phyloP scores from a whole-genome alignment of 1,140 invertebrate genomes.

The Paraescarpia echinospica region DNA sequence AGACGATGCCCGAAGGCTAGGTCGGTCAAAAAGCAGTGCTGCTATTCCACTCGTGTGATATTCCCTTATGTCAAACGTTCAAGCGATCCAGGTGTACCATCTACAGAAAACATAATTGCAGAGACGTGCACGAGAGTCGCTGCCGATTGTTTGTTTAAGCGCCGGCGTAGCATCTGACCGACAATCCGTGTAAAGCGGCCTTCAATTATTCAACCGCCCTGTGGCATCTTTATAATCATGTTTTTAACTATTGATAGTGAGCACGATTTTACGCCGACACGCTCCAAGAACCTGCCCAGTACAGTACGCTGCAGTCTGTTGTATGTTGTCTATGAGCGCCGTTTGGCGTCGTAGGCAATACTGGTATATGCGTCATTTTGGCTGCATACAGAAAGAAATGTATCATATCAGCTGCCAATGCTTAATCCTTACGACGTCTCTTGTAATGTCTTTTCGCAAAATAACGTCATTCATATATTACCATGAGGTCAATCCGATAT shows the following conservation, averaged over 20 bases:
- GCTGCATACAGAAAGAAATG: not conserved
- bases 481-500: not conserved
- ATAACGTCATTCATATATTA: not conserved
- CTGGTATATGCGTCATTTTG: not conserved
- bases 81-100: not conserved
- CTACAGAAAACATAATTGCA: not conserved
- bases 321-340: not conserved
- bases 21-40: not conserved
- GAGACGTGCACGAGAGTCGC: not conserved
- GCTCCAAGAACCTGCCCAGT: not conserved
- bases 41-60: not conserved
- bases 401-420: not conserved
- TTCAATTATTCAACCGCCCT: not conserved
- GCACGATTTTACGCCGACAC: not conserved
- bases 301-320: not conserved
- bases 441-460: not conserved
- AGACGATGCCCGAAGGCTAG: not conserved
- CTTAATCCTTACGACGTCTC: not conserved
- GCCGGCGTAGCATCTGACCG: not conserved
- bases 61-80: not conserved
- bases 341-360: not conserved
- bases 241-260: not conserved
- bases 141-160: not conserved
- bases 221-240: not conserved
- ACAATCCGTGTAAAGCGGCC: not conserved